phyloP scores from a whole-genome alignment of 23 tunicate genomes.

The Clavelina lepadiformis region DNA sequence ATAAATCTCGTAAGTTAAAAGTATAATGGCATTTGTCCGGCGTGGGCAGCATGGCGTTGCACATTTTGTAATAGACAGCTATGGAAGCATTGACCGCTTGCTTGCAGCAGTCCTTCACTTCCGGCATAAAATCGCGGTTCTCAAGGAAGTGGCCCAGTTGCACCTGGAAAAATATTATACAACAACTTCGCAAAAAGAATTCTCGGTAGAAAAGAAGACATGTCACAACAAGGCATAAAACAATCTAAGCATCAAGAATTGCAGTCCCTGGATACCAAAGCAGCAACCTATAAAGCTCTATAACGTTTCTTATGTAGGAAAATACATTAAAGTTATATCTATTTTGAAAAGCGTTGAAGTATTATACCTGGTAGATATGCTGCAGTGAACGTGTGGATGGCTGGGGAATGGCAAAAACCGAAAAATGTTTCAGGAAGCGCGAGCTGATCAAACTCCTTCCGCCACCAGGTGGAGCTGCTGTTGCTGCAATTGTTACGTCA shows the following conservation, averaged over 20 bases:
- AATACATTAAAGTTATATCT: background rate
- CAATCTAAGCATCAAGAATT: no score
- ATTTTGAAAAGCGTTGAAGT: no score
- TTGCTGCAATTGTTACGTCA: constrained; percentile 89
- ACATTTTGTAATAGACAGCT: constrained; percentile 94
- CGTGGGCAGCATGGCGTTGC: constrained; percentile 89
- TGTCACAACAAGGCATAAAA: no score
- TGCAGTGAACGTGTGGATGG: constrained; percentile 93
- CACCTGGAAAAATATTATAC: constrained; percentile 71
- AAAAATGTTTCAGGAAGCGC: constrained; percentile 77
- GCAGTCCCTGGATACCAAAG: no score
- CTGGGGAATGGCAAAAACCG: constrained; percentile 78
- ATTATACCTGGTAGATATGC: constrained; percentile 91
- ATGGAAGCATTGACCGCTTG: constrained; percentile 77
- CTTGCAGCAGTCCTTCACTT: constrained; percentile 76
- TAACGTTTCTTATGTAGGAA: background rate
- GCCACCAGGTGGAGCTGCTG: constrained; percentile 96
- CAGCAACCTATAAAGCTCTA: no score
- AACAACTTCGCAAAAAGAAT: no score
- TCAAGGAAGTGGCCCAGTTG: constrained; percentile 91
- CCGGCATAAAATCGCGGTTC: constrained; percentile 90
- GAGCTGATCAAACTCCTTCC: constrained; percentile 68
- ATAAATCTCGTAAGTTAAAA: constrained; percentile 77
- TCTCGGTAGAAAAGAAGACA: no score
- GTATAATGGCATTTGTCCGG: constrained; percentile 92